These are phyloP conservation scores for Aricia agestis DNA, from an alignment of 1,140 invertebrate species.

Conservation along the genomic window DNA sequence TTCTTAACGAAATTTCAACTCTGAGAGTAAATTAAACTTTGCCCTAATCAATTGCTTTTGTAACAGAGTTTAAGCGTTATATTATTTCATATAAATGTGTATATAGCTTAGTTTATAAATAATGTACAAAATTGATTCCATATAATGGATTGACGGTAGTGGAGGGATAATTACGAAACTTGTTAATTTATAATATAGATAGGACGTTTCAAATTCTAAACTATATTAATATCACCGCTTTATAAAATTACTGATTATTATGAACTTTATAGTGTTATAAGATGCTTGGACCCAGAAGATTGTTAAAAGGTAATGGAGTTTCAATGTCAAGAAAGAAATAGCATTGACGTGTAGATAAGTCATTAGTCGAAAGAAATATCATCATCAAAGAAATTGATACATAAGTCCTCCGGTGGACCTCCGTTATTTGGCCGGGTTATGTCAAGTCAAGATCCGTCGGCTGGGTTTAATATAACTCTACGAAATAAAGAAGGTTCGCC, in stretches of 20 bases:
- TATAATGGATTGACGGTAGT: conserved; percentile 5
- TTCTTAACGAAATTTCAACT: no score
- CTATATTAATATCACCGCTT: conserved; percentile 12
- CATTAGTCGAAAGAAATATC: no score
- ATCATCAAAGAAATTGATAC: no score
- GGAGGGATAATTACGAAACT: neutral
- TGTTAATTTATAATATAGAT: conserved; percentile 12
- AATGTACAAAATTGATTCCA: conserved; percentile 14
- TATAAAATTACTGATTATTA: neutral
- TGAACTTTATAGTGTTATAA: neutral
- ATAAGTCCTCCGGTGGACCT: no score
- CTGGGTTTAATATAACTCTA: no score
- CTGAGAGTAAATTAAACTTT: no score
- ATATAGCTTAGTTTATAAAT: conserved; percentile 16
- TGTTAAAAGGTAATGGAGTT: neutral
- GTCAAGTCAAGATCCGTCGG: no score
- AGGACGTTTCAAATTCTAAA: conserved; percentile 9
- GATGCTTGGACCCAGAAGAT: neutral
- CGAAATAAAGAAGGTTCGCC: no score
- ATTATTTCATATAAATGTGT: conserved; percentile 6
- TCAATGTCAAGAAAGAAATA: neutral
- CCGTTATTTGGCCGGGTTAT: no score
- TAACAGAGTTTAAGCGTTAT: conserved; percentile 6
- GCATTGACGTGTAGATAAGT: no score
- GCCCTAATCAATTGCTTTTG: neutral